Evolutionary conservation across 2,888 invertebrate genomes (phyloP).

Genomic region (Drosophila demipolita): DNA sequence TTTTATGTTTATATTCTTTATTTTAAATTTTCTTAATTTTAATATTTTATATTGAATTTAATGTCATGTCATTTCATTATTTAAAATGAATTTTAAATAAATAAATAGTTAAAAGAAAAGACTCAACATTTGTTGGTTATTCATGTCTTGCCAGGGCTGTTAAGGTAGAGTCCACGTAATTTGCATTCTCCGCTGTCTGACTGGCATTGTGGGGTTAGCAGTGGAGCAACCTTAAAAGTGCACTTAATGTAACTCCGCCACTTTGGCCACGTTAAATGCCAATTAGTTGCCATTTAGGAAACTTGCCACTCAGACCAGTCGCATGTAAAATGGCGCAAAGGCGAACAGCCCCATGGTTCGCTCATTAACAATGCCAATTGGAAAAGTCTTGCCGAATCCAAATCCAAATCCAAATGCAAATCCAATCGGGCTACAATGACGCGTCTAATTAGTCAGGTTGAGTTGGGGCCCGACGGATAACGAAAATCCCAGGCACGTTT

Average conservation of each 20-base stretch:
- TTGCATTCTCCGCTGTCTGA: slow-evolving; percentile 51
- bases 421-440: slow-evolving; percentile 78
- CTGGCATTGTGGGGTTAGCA: slow-evolving; percentile 12
- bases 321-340: background rate
- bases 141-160: slow-evolving; percentile 18
- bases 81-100: background rate
- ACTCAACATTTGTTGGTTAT: background rate
- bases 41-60: background rate
- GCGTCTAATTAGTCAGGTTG: slow-evolving; percentile 77
- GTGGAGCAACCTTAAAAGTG: slow-evolving; percentile 60
- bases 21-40: background rate
- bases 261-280: slow-evolving; percentile 71
- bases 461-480: slow-evolving; percentile 33
- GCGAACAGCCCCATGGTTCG: slow-evolving; percentile 22
- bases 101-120: background rate
- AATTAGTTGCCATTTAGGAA: slow-evolving; percentile 68
- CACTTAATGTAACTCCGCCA: slow-evolving; percentile 42
- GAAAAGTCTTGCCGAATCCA: slow-evolving; percentile 51
- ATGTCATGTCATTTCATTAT: background rate
- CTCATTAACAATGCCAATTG: slow-evolving; percentile 75
- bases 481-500: slow-evolving; percentile 70
- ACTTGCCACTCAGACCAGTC: slow-evolving; percentile 35
- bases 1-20: background rate
- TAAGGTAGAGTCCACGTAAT: slow-evolving; percentile 34
- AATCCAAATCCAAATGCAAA: slow-evolving; percentile 68